Evolutionary conservation across 2,113 vertebrate species (phyloP).

Genomic region (Sardina pilchardus): DNA sequence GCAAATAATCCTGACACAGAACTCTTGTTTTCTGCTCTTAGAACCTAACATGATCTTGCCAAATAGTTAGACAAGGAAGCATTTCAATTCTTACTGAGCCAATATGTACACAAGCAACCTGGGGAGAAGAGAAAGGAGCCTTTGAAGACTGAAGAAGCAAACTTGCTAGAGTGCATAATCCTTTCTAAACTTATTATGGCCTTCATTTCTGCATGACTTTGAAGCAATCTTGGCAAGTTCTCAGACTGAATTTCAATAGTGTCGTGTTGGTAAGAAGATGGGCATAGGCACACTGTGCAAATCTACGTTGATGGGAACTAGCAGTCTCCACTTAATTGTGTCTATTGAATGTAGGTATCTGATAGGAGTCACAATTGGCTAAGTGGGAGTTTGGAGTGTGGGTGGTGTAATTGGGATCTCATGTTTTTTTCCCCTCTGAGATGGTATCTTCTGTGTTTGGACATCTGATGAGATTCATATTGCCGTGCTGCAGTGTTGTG

Average conservation of each 20-base stretch:
- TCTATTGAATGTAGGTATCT: not conserved
- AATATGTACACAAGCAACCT: not conserved
- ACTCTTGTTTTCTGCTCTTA: not conserved
- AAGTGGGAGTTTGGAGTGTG: not conserved
- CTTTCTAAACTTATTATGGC: not conserved
- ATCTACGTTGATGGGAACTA: not conserved
- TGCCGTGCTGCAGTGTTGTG: not conserved
- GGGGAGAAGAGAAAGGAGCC: not conserved
- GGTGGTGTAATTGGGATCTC: not conserved
- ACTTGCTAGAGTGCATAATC: not conserved
- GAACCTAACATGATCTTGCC: not conserved
- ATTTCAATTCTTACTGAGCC: not conserved
- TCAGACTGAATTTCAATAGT: not conserved
- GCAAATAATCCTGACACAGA: not conserved
- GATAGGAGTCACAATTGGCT: not conserved
- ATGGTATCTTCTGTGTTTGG: not conserved
- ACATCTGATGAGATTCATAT: not conserved
- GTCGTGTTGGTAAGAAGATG: not conserved
- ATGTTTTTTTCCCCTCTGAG: not conserved
- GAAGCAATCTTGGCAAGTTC: not conserved
- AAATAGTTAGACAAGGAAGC: not conserved
- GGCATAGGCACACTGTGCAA: not conserved
- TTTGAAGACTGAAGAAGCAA: not conserved
- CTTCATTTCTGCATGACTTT: slow-evolving; percentile 1
- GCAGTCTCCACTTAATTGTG: not conserved